Evolutionary conservation across 2,113 vertebrate species (phyloP).

Genomic region (Bostrychus sinensis): DNA sequence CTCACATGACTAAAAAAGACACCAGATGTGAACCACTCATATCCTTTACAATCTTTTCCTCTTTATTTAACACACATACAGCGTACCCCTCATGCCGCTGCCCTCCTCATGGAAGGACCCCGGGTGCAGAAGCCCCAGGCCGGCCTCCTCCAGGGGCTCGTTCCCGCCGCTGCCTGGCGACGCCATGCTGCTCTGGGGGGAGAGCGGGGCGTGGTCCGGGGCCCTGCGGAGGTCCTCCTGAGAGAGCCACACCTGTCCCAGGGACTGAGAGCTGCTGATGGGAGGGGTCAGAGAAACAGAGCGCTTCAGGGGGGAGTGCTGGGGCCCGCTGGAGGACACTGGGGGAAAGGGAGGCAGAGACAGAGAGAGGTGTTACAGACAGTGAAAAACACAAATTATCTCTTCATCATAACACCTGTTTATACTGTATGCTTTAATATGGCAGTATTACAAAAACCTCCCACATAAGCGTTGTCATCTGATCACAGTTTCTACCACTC

Average conservation of each 20-base stretch:
- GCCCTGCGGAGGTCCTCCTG: constrained; percentile 96
- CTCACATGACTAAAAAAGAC: too few species aligned
- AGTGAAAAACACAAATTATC: too few species aligned
- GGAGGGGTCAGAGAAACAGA: constrained; percentile 98
- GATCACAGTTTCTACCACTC: too few species aligned
- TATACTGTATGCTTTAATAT: too few species aligned
- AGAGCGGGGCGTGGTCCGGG: constrained; percentile 95
- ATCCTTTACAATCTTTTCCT: too few species aligned
- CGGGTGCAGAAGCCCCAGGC: constrained; percentile 80
- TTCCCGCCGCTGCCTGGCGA: constrained; percentile 99
- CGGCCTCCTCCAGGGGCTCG: constrained; percentile 96
- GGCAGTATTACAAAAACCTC: too few species aligned
- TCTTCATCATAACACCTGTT: too few species aligned
- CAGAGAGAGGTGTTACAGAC: background rate
- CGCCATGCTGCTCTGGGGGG: constrained; percentile 99
- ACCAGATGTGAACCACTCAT: too few species aligned
- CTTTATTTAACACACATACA: background rate
- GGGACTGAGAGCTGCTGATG: constrained; percentile 90
- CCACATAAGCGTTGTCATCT: too few species aligned
- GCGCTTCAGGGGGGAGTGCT: constrained; percentile 98
- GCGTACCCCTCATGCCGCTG: constrained; percentile 98
- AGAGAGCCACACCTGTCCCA: constrained; percentile 98
- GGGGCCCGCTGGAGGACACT: constrained; percentile 75
- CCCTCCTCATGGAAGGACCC: constrained; percentile 97
- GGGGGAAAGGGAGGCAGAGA: constrained; percentile 83